These are phyloP conservation scores for Mythimna albipuncta DNA, from an alignment of 2,888 invertebrate species.

Conservation along the genomic window DNA sequence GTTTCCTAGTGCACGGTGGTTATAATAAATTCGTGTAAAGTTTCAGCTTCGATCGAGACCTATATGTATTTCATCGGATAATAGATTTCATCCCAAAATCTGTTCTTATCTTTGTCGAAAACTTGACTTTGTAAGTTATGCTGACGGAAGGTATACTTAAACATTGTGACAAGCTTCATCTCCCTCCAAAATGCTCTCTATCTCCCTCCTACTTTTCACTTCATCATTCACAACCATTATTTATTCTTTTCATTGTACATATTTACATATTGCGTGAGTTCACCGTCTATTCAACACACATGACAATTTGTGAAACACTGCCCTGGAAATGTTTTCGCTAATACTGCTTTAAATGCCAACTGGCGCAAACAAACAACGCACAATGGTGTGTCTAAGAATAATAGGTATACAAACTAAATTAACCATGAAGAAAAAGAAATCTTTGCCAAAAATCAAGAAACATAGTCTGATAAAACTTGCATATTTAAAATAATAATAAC, in stretches of 20 bases:
- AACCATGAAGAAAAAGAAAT: conserved; percentile 25
- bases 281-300: conserved; percentile 14
- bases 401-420: conserved; percentile 20
- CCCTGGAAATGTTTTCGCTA: conserved; percentile 60
- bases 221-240: conserved; percentile 64
- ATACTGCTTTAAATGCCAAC: conserved; percentile 66
- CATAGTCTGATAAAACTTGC: conserved; percentile 17
- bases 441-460: conserved; percentile 20
- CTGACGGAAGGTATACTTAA: conserved; percentile 5
- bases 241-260: conserved; percentile 49
- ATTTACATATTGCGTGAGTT: conserved; percentile 40
- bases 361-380: conserved; percentile 31
- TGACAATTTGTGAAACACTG: conserved; percentile 33
- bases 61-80: not conserved
- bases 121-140: conserved; percentile 4
- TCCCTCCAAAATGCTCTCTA: conserved; percentile 23
- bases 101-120: conserved; percentile 3
- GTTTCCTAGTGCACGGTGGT: not conserved
- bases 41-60: conserved; percentile 10
- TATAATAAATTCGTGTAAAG: not conserved
- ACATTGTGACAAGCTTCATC: conserved; percentile 47
- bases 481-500: conserved; percentile 24
- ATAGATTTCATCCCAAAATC: not conserved
- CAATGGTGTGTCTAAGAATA: conserved; percentile 28
- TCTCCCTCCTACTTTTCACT: conserved; percentile 40